phyloP scores from a whole-genome alignment of 2,888 invertebrate genomes.

The Furcula furcula region DNA sequence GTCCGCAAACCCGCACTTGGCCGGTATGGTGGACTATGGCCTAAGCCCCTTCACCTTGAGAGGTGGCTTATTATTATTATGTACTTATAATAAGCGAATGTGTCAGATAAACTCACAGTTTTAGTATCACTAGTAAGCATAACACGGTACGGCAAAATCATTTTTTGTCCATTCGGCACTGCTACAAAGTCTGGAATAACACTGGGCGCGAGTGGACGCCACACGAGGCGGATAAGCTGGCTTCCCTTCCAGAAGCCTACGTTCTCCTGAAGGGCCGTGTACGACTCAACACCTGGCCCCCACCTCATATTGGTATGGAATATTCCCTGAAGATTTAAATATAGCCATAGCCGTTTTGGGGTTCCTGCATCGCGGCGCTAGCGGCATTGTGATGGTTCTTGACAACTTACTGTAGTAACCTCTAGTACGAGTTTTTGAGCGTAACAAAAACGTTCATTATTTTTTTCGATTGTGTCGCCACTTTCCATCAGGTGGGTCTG shows the following conservation, averaged over 20 bases:
- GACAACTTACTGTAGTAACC: too few relatives aligned
- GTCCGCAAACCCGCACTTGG: too few relatives aligned
- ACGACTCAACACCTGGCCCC: conserved; percentile 80
- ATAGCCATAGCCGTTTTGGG: neutral
- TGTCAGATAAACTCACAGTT: conserved; percentile 35
- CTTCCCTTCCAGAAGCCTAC: conserved; percentile 81
- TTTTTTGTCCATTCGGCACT: conserved; percentile 24
- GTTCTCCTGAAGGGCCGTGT: conserved; percentile 63
- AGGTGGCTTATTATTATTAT: too few relatives aligned
- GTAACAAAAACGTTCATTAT: too few relatives aligned
- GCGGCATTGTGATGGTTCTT: too few relatives aligned
- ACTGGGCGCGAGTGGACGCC: conserved; percentile 47
- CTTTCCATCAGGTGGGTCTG: too few relatives aligned
- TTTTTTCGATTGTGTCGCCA: too few relatives aligned
- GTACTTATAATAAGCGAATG: too few relatives aligned
- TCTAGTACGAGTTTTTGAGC: too few relatives aligned
- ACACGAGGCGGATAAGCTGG: conserved; percentile 67
- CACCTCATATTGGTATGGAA: conserved; percentile 74
- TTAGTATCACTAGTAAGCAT: conserved; percentile 28
- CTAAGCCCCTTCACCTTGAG: too few relatives aligned
- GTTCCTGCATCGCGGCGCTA: too few relatives aligned
- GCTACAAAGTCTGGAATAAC: conserved; percentile 47
- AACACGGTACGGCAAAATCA: conserved; percentile 41
- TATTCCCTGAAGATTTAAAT: conserved; percentile 66
- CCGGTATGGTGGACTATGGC: too few relatives aligned